Evolutionary conservation across 1,140 invertebrate species (phyloP).

Genomic region (Hyphantria cunea): DNA sequence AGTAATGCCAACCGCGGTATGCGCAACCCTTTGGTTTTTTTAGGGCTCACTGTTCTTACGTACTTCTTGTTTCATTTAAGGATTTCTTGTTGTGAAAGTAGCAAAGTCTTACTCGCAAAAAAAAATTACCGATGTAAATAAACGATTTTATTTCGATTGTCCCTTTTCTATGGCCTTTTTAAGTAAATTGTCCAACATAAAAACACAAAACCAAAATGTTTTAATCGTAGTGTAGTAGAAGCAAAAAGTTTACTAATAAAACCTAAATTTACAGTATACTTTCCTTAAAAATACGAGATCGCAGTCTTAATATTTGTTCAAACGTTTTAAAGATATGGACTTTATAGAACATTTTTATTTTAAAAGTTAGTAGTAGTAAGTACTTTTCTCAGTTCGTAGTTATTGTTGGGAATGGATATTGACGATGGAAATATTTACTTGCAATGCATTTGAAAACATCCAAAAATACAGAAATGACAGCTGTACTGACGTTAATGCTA

Average conservation of each 20-base stretch:
- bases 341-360: slow-evolving; percentile 30
- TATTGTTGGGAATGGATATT: neutral
- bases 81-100: too few species aligned
- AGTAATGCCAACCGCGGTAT: too few species aligned
- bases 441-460: too few species aligned
- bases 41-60: too few species aligned
- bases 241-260: slow-evolving; percentile 40
- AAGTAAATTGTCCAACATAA: too few species aligned
- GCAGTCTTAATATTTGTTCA: slow-evolving; percentile 33
- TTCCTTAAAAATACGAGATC: slow-evolving; percentile 36
- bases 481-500: slow-evolving; percentile 21
- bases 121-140: too few species aligned
- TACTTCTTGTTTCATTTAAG: too few species aligned
- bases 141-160: too few species aligned
- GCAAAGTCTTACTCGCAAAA: too few species aligned
- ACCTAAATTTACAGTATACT: slow-evolving; percentile 37
- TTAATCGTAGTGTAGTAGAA: slow-evolving; percentile 4
- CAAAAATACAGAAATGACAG: too few species aligned
- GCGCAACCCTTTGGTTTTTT: too few species aligned
- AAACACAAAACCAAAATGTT: neutral
- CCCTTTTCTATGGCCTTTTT: too few species aligned
- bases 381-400: slow-evolving; percentile 1
- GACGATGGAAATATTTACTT: neutral
- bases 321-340: slow-evolving; percentile 29
- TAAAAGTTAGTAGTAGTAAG: slow-evolving; percentile 12